phyloP scores from a whole-genome alignment of 2,888 invertebrate genomes.

The Encarsia formosa region DNA sequence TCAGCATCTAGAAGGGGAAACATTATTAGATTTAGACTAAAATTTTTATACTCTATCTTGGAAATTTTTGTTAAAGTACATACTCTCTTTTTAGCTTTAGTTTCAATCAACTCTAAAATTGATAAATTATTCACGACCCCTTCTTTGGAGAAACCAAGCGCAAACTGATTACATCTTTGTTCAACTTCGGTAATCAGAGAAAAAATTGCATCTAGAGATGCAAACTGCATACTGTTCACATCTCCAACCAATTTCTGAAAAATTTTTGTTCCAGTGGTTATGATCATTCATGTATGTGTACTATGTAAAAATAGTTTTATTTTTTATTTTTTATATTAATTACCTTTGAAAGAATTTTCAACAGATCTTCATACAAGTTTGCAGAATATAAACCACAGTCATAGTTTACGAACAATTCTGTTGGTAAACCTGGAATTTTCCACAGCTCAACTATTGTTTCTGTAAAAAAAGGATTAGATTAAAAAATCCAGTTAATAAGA shows the following conservation, averaged over 20 bases:
- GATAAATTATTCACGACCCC: slow-evolving; percentile 61
- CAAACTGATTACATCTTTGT: slow-evolving; percentile 65
- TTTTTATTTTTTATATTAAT: slow-evolving; percentile 25
- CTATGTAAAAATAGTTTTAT: slow-evolving; percentile 18
- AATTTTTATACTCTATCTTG: neutral
- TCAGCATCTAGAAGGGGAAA: slow-evolving; percentile 60
- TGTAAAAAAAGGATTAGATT: slow-evolving; percentile 24
- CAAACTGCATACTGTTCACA: slow-evolving; percentile 81
- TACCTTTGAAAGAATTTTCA: slow-evolving; percentile 78
- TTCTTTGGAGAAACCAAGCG: slow-evolving; percentile 55
- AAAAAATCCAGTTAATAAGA: neutral
- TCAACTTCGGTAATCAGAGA: slow-evolving; percentile 92
- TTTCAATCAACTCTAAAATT: slow-evolving; percentile 75
- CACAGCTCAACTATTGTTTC: slow-evolving; percentile 82
- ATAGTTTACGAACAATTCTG: slow-evolving; percentile 95
- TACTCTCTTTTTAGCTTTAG: slow-evolving; percentile 88
- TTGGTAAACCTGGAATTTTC: slow-evolving; percentile 91
- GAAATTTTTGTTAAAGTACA: slow-evolving; percentile 22
- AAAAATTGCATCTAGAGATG: slow-evolving; percentile 89
- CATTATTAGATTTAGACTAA: slow-evolving; percentile 14
- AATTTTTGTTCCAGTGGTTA: neutral
- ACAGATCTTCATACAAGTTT: slow-evolving; percentile 92
- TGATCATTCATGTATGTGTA: neutral
- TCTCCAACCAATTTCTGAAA: slow-evolving; percentile 68
- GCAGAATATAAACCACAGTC: slow-evolving; percentile 96